These are phyloP conservation scores for Gerris buenoi DNA, from an alignment of 1,140 invertebrate genomes.

Conservation along the genomic window DNA sequence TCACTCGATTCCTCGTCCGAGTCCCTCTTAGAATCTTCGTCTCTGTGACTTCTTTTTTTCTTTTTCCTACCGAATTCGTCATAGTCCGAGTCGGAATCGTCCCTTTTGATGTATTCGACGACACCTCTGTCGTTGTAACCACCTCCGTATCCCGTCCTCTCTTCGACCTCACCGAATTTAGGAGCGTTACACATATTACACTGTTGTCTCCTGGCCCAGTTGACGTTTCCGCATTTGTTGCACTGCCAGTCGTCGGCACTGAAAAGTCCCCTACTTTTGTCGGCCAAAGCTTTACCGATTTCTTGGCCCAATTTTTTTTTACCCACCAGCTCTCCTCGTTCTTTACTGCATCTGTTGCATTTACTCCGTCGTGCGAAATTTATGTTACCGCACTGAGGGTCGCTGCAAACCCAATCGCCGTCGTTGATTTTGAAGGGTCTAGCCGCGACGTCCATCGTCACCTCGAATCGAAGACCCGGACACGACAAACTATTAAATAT, in stretches of 20 bases:
- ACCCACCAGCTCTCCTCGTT: conserved; percentile 33
- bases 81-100: conserved; percentile 81
- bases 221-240: conserved; percentile 98
- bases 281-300: conserved; percentile 93
- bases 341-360: conserved; percentile 84
- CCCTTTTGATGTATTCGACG: conserved; percentile 80
- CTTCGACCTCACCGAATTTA: conserved; percentile 82
- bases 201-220: conserved; percentile 90
- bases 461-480: too few relatives aligned
- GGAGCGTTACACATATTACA: conserved; percentile 99
- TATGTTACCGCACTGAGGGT: conserved; percentile 60
- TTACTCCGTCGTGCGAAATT: conserved; percentile 80
- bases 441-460: background rate
- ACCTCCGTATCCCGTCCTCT: conserved; percentile 47
- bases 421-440: conserved; percentile 25
- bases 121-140: conserved; percentile 86
- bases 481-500: too few relatives aligned
- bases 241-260: conserved; percentile 99
- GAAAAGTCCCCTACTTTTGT: conserved; percentile 94
- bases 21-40: background rate
- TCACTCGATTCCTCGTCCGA: conserved; percentile 19
- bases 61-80: conserved; percentile 44
- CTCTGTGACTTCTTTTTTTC: conserved; percentile 17
- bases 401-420: conserved; percentile 40
- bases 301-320: conserved; percentile 83